Evolutionary conservation across 2,113 vertebrate genomes (phyloP), one percentile per base, ranked within the genome.

Genomic region (Antennarius striatus): DNA sequence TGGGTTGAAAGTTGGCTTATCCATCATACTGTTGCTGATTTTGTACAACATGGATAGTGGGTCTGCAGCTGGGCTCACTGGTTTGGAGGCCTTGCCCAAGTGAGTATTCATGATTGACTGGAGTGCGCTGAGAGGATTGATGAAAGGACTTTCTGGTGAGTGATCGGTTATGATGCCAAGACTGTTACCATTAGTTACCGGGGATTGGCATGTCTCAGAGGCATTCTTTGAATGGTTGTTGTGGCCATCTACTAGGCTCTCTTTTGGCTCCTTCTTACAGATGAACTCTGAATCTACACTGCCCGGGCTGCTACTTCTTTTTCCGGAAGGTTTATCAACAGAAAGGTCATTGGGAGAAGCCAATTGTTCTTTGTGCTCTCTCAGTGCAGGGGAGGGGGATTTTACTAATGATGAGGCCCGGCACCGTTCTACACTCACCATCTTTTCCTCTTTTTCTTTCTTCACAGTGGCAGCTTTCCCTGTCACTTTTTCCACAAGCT

Each of bases 81-180:
- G 94, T 92, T 98, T 99, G 57, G 96, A 96, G 68, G 96, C 96
- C 81, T 99, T 99, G 68, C 98, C 98, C 87, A 99, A 89, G 90
- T 99, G 98, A 28, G 96, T 96, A 89, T 99, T 99, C 98, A 99
- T 99, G 92, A 99, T 99, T 85, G 98, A 98, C 90, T 99, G 98
- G 83, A 99, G 93, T 77, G 98, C 97, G 0, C 98, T 99, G 68
- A 99, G 88, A 6, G 97, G 98, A 87, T 95, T 99, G 87, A 99
- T 94, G 90, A 98, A 98, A 81, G 96, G 95, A 82, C 94, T 94
- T 88, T 99, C 98, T 2, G 96, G 94, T 42, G 96, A 96, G 90
- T 99, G 98, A 83, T 99, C 96, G 1, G 96, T 98, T 91, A 99
- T 98, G 83, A 99, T 96, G 73, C 95, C 94, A 83, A 99, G 93